A percentile compares a stretch with the other conserved stretches of the same genome.
Evolutionary conservation across 2,888 invertebrate genomes (phyloP).

Genomic region (Amitus sp.): DNA sequence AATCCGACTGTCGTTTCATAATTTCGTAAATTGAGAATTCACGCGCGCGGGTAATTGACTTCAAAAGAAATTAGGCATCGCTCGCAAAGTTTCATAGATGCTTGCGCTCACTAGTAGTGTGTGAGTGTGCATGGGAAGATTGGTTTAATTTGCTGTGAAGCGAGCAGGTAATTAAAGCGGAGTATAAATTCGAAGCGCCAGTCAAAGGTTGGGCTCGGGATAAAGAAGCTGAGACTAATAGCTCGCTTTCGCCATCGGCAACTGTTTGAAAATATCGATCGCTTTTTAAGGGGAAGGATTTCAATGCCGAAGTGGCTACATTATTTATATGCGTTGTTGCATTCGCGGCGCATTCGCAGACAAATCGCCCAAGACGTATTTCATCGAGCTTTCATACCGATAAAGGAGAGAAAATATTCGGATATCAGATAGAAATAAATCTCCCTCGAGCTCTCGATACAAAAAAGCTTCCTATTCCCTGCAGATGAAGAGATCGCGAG

Average conservation of each 20-base stretch:
- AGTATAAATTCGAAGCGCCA: too few relatives aligned
- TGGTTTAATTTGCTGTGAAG: conserved; percentile 10
- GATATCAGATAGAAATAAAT: background rate
- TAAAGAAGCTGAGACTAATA: too few relatives aligned
- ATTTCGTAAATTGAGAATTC: background rate
- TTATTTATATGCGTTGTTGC: background rate
- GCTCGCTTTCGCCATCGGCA: background rate
- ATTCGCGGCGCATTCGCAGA: conserved; percentile 4
- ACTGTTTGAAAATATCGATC: background rate
- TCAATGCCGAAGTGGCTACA: background rate
- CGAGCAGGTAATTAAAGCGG: conserved; percentile 4
- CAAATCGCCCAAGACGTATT: conserved; percentile 12
- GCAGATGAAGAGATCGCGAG: conserved; percentile 8
- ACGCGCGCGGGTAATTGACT: background rate
- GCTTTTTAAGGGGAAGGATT: background rate
- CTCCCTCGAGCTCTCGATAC: background rate
- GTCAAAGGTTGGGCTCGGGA: too few relatives aligned
- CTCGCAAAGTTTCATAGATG: conserved; percentile 2
- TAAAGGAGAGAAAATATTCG: conserved; percentile 8
- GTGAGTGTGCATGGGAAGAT: conserved; percentile 2
- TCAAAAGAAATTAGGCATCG: conserved; percentile 9
- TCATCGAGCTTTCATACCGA: conserved; percentile 8
- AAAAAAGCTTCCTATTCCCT: background rate
- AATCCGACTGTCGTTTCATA: background rate
- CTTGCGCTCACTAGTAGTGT: background rate